Conservation (phyloP, 2,888 invertebrate genomes). For the Griposia aprilina region DNA sequence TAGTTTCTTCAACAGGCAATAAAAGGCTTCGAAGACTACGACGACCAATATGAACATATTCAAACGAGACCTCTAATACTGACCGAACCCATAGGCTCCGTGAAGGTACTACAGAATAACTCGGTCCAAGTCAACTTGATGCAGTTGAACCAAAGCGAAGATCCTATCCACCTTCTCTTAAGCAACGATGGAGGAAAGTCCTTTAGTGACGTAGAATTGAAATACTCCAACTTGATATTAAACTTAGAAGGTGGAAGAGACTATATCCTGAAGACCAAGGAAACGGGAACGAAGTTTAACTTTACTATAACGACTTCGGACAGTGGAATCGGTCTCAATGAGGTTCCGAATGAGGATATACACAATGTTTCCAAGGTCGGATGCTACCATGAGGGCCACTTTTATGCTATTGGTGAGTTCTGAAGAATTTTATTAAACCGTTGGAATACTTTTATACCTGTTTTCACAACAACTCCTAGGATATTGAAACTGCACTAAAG, state of each 20-base stretch:
- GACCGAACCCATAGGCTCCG: conserved; percentile 85
- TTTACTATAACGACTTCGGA: conserved; percentile 84
- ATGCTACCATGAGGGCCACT: conserved; percentile 82
- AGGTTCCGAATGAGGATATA: conserved; percentile 73
- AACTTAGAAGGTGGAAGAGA: conserved; percentile 86
- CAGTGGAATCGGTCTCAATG: conserved; percentile 61
- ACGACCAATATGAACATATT: conserved; percentile 56
- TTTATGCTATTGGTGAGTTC: conserved; percentile 85
- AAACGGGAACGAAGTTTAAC: conserved; percentile 87
- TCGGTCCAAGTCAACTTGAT: conserved; percentile 87
- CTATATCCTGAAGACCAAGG: conserved; percentile 86
- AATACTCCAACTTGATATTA: conserved; percentile 83
- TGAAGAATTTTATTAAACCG: too few relatives aligned
- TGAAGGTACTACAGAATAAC: conserved; percentile 87
- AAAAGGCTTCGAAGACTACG: conserved; percentile 71
- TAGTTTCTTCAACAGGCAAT: conserved; percentile 57
- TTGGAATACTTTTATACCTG: too few relatives aligned
- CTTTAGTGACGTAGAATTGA: conserved; percentile 83
- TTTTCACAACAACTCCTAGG: too few relatives aligned
- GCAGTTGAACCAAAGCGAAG: conserved; percentile 80
- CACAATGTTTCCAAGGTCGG: conserved; percentile 76
- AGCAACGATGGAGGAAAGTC: conserved; percentile 84
- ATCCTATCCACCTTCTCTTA: conserved; percentile 84
- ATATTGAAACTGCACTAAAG: too few relatives aligned
- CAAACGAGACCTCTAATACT: conserved; percentile 77